Evolutionary conservation across 2,888 invertebrate species (phyloP), one percentile per base, ranked within the genome.

Genomic region (Cerceris rybyensis): DNA sequence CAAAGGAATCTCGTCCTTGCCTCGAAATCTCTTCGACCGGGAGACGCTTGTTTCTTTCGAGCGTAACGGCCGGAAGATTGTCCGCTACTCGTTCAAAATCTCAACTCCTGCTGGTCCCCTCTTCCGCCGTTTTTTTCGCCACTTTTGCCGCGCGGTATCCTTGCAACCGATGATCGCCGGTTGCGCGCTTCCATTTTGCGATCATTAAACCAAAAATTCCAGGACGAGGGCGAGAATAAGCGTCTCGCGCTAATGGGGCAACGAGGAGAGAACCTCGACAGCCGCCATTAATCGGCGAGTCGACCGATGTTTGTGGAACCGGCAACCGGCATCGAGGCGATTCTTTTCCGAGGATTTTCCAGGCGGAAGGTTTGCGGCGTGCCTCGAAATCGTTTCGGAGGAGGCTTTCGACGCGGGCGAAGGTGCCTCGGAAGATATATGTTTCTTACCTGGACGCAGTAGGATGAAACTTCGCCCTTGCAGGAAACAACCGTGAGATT

Each of bases 11-110:
- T 17, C 28, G 64, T 65, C 68, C 71, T 73, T 68, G 52, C 61
- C n/a, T 49, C 55, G 28, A 59, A 67, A 57, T 58, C 68, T 28
- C 50, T 70, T 59, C 71, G 42, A 11, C 54, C 42, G 43, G 50
- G 43, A 66, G 64, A 69, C 77, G 66, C 61, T 70, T 58, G 43
- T 55, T 65, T 64, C 72, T 72, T 66, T 72, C n/a, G 17, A 43
- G 68, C 76, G 75, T 76, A 88, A 88, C 84, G 81, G 79, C 85
- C 83, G 81, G 76, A 73, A 81, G 81, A 87, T 86, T 86, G 81
- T 68, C 74, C 60, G 49, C 59, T 61, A 52, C 55, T 49, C 52
- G 39, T 54, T 46, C 54, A 46, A 16, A n/a, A 52, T 54, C 17
- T 60, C 57, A 54, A 50, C 42, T 28, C 2, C 2, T 59, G 42